Conservation (phyloP, 2,888 invertebrate species). For the Chirona hameri region DNA sequence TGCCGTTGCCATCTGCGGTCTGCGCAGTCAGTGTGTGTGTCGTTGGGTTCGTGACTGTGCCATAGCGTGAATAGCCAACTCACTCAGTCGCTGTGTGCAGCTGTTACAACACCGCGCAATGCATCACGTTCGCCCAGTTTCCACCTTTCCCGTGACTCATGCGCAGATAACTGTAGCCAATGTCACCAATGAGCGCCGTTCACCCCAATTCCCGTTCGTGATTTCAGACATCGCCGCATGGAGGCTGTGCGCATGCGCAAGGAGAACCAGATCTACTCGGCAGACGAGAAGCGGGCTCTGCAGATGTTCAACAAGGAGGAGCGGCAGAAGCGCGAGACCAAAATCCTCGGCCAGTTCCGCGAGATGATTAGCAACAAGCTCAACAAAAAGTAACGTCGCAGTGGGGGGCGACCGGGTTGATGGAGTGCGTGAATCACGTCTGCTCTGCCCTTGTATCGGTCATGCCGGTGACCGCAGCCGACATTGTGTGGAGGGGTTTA, state of each 20-base stretch:
- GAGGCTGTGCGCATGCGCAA: conserved; percentile 98
- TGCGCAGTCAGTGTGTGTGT: too few relatives aligned
- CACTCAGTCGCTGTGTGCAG: too few relatives aligned
- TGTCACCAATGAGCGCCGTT: too few relatives aligned
- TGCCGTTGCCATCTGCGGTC: too few relatives aligned
- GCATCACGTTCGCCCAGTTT: too few relatives aligned
- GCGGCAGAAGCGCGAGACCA: conserved; percentile 88
- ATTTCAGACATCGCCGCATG: conserved; percentile 85
- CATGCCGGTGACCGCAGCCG: neutral
- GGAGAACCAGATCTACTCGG: conserved; percentile 99
- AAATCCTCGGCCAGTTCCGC: conserved; percentile 90
- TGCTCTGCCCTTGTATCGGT: too few relatives aligned
- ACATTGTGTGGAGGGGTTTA: neutral
- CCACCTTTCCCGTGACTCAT: too few relatives aligned
- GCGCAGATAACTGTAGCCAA: too few relatives aligned
- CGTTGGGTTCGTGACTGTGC: too few relatives aligned
- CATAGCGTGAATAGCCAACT: too few relatives aligned
- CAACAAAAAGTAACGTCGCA: conserved; percentile 48
- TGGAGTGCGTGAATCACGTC: too few relatives aligned
- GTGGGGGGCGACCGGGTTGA: neutral
- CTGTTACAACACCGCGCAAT: too few relatives aligned
- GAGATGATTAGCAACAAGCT: conserved; percentile 76
- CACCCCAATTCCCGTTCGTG: neutral
- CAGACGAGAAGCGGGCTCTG: conserved; percentile 96
- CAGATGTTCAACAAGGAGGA: conserved; percentile 99